Evolutionary conservation across 2,888 invertebrate genomes (phyloP).

Genomic region (Mythimna loreyi): DNA sequence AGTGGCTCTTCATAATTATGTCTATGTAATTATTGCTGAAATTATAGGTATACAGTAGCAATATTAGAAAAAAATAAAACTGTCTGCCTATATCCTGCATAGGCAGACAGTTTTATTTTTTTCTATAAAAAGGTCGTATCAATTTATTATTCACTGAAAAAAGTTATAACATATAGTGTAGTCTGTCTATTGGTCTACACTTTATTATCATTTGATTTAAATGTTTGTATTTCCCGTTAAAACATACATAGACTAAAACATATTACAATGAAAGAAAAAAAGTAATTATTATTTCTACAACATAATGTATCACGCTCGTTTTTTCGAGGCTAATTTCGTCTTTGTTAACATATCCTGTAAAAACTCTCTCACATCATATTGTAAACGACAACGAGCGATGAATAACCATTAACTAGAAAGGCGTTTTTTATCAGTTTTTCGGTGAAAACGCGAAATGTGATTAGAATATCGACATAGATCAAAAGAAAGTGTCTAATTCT

Average conservation of each 20-base stretch:
- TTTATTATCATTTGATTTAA: not conserved
- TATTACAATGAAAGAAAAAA: not conserved
- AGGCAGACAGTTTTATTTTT: too few species aligned
- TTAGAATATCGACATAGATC: conserved; percentile 72
- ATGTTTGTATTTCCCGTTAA: not conserved
- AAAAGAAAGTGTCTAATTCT: conserved; percentile 64
- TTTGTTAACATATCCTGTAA: conserved; percentile 24
- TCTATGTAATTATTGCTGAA: not conserved
- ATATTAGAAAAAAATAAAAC: not conserved
- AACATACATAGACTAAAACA: not conserved
- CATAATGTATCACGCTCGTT: not conserved
- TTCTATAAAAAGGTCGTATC: too few species aligned
- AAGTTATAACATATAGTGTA: not conserved
- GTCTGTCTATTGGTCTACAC: not conserved
- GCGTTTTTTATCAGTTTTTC: conserved; percentile 67
- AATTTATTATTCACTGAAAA: not conserved
- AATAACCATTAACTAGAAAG: conserved; percentile 68
- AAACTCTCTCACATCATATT: conserved; percentile 5
- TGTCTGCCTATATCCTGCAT: too few species aligned
- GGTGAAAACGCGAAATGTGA: conserved; percentile 71
- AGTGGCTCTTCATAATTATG: not conserved
- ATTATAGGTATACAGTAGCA: not conserved
- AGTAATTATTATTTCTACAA: not conserved
- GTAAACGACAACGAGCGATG: conserved; percentile 50
- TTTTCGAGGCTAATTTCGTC: conserved; percentile 22